A percentile compares a stretch with the other conserved stretches of the same genome.
phyloP scores from a whole-genome alignment of 2,797 vertebrate species.

The Nannoperca australis region DNA sequence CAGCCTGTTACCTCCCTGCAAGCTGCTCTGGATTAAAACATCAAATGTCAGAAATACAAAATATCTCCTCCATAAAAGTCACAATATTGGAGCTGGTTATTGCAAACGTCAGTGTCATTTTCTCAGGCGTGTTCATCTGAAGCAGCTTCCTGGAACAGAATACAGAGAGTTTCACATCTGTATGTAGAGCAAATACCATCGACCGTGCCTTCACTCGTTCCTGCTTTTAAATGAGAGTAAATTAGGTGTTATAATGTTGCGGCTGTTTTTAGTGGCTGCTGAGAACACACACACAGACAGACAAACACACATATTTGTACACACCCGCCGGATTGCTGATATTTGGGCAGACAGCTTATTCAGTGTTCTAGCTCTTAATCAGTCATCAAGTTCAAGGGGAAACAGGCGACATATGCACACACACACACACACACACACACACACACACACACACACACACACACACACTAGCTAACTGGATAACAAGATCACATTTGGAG shows the following conservation, averaged over 20 bases:
- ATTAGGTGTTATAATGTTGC: conserved; percentile 73
- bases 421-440: conserved; percentile 18
- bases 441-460: conserved; percentile 30
- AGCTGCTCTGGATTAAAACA: conserved; percentile 30
- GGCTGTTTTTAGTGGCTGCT: conserved; percentile 62
- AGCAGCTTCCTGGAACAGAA: conserved; percentile 37
- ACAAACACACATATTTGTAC: conserved; percentile 19
- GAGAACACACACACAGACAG: conserved; percentile 38
- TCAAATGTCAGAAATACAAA: conserved; percentile 28
- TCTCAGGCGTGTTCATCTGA: conserved; percentile 14
- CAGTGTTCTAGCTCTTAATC: conserved; percentile 58
- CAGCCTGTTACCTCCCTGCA: conserved; percentile 15
- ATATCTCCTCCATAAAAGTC: neutral
- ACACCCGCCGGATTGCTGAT: conserved; percentile 33
- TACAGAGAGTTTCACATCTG: conserved; percentile 43
- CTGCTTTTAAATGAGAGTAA: conserved; percentile 63
- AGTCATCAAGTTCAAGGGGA: conserved; percentile 64
- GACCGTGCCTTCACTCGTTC: conserved; percentile 47
- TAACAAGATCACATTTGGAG: conserved; percentile 50
- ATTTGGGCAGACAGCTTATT: conserved; percentile 53
- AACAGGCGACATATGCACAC: conserved; percentile 31
- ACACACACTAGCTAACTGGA: conserved; percentile 16
- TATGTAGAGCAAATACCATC: conserved; percentile 44
- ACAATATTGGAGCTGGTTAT: neutral
- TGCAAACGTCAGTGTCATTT: neutral